Evolutionary conservation across 1,140 invertebrate species (phyloP), one percentile per base, ranked within the genome.

Genomic region (Elymnias hypermnestra): DNA sequence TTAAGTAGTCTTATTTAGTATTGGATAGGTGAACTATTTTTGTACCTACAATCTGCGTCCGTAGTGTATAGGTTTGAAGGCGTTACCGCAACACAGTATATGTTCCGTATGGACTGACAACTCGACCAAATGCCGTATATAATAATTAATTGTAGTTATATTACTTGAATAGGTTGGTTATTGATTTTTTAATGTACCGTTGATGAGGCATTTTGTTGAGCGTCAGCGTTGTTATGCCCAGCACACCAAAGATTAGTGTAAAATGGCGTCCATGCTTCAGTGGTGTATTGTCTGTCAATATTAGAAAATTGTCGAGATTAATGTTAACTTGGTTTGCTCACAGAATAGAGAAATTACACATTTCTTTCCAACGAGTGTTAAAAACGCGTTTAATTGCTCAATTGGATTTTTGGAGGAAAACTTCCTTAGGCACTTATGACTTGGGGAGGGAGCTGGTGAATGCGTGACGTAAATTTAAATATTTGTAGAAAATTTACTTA

Each of bases 1-100:
- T 84, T 84, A 85, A 83, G 82, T 85, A 85, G 82, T 83, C 41
- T 69, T 85, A 85, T 83, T 83, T 76, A 6, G 61, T 85, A 83
- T 75, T 68, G 59, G 55, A 83, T 85, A 85, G 82, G 82, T 78
- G 72, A 85, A 82, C 55, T 85, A 85, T 85, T 85, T 85, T 85
- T 85, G 82, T 85, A 85, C 75, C 78, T 73, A 73, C 62, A 59
- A 60, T 70, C 77, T 63, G 65, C 75, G 77, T 75, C 72, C 76
- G 68, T 83, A 79, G 72, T 68, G 57, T 71, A 55, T 72, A 77
- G 73, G 65, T 70, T 55, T 12, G 62, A 71, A 71, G 72, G 75
- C 75, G 78, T 76, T 77, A 83, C 76, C 76, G 74, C 74, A 58
- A 74, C 72, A 70, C 59, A 72, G 50, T 67, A 65, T 55, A 57